phyloP scores from a whole-genome alignment of 1,140 invertebrate genomes.

The Ruditapes philippinarum region DNA sequence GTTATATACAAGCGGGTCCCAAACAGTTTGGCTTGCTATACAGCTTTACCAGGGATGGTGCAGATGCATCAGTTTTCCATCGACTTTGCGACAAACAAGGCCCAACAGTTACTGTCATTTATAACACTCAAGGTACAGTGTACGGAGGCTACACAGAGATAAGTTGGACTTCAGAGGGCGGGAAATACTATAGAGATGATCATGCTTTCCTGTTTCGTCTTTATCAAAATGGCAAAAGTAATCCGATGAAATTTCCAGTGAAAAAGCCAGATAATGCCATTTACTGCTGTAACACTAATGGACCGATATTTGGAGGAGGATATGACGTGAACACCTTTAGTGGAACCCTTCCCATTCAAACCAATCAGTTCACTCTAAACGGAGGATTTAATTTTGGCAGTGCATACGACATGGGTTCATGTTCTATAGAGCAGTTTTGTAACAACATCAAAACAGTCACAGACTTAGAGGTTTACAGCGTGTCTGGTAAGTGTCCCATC shows the following conservation, averaged over 20 bases:
- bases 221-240: neutral
- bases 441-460: slow-evolving; percentile 28
- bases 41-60: slow-evolving; percentile 65
- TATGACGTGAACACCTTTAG: slow-evolving; percentile 55
- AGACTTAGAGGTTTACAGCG: slow-evolving; percentile 63
- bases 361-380: neutral
- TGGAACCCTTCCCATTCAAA: neutral
- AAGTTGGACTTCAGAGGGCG: slow-evolving; percentile 42
- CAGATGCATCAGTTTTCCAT: slow-evolving; percentile 64
- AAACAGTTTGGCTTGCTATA: slow-evolving; percentile 63
- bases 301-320: slow-evolving; percentile 61
- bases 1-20: neutral
- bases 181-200: slow-evolving; percentile 26
- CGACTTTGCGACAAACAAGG: slow-evolving; percentile 70
- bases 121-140: slow-evolving; percentile 65
- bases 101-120: slow-evolving; percentile 70
- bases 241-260: slow-evolving; percentile 51
- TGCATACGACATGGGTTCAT: slow-evolving; percentile 14
- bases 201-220: slow-evolving; percentile 69
- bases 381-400: neutral
- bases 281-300: slow-evolving; percentile 5
- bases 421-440: neutral
- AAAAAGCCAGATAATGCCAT: slow-evolving; percentile 9
- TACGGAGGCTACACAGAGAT: slow-evolving; percentile 68
- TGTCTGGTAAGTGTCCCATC: slow-evolving; percentile 34